Conservation (phyloP, 2,888 invertebrate species). For the Eupithecia vulgata region DNA sequence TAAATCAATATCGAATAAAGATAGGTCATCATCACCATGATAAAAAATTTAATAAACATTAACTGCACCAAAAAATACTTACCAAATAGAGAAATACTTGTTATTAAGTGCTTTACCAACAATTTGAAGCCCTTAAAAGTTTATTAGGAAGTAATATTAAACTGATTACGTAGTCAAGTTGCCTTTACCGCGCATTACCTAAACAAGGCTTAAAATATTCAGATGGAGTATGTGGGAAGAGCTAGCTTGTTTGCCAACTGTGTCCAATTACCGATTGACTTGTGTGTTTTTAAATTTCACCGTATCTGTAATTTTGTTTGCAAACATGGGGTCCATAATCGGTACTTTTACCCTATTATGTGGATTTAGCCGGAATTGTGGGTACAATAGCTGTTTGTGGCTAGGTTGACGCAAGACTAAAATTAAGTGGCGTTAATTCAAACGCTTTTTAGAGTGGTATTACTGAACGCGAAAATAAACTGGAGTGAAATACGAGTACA, state of each 20-base stretch:
- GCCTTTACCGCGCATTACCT: slow-evolving; percentile 75
- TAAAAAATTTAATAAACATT: too few species aligned
- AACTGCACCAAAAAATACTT: not conserved
- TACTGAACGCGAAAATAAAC: not conserved
- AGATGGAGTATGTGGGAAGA: slow-evolving; percentile 77
- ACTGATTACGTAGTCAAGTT: slow-evolving; percentile 54
- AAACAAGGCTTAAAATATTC: slow-evolving; percentile 77
- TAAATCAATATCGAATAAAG: too few species aligned
- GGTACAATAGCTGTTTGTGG: not conserved
- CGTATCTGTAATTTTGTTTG: slow-evolving; percentile 75
- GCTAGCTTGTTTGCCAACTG: slow-evolving; percentile 77
- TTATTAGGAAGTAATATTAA: slow-evolving; percentile 1
- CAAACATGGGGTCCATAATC: slow-evolving; percentile 70
- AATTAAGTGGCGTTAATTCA: not conserved
- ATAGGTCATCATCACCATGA: too few species aligned
- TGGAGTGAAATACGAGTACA: not conserved
- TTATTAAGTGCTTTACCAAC: not conserved
- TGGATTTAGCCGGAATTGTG: slow-evolving; percentile 28
- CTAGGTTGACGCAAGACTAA: not conserved
- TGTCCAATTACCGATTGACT: slow-evolving; percentile 49
- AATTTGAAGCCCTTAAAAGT: not conserved
- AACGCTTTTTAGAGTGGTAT: not conserved
- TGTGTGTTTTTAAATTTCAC: slow-evolving; percentile 60
- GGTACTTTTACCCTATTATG: slow-evolving; percentile 39
- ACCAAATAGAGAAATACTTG: not conserved